A percentile compares a stretch with the other conserved stretches of the same genome.
phyloP scores from a whole-genome alignment of 2,797 vertebrate species.

The Amphiprion clarkii region DNA sequence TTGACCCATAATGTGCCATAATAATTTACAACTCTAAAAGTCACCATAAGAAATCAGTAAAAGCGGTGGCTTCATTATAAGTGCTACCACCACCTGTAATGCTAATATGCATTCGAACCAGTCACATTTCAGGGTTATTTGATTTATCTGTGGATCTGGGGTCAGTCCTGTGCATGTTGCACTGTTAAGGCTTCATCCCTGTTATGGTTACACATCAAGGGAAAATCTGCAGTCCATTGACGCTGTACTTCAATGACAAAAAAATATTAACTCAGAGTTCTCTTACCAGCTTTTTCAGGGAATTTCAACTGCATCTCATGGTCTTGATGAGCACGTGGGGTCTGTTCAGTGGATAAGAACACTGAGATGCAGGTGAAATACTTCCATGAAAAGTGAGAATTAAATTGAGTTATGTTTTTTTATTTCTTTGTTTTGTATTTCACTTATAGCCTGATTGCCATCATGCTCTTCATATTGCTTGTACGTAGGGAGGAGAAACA shows the following conservation, averaged over 20 bases:
- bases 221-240: conserved; percentile 44
- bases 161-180: conserved; percentile 45
- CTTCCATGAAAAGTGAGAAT: neutral
- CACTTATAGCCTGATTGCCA: conserved; percentile 70
- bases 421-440: conserved; percentile 45
- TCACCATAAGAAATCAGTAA: conserved; percentile 32
- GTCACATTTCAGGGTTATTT: conserved; percentile 55
- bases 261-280: neutral
- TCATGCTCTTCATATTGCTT: conserved; percentile 49
- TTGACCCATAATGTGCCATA: conserved; percentile 54
- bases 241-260: conserved; percentile 2
- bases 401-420: neutral
- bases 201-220: conserved; percentile 7
- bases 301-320: conserved; percentile 17
- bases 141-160: conserved; percentile 27
- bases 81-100: conserved; percentile 17
- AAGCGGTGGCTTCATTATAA: conserved; percentile 30
- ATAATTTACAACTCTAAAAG: conserved; percentile 27
- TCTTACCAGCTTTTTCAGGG: neutral
- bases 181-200: conserved; percentile 36
- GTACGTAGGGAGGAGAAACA: conserved; percentile 39
- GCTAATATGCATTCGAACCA: conserved; percentile 27
- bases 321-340: neutral
- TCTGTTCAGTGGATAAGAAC: neutral
- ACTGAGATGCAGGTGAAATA: conserved; percentile 14